Evolutionary conservation across 64 coral and sea anemone species (phyloP), one percentile per base, ranked within the genome.

Genomic region (Astreopora myriophthalma): DNA sequence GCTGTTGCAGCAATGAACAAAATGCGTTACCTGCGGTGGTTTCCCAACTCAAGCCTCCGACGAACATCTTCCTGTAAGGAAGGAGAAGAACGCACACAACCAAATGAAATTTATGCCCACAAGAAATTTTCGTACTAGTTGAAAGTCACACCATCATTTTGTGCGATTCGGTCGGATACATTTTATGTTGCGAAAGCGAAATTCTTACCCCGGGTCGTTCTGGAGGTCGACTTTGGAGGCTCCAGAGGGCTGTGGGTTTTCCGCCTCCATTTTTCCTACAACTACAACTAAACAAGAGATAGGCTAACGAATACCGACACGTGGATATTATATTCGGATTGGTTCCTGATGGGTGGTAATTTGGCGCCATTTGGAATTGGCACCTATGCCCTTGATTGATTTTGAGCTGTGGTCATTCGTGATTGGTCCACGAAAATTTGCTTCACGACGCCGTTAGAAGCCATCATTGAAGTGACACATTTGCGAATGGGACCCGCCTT

Each of bases 301-400:
- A 85, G 87, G 79, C 87, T 73, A 89, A 94, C 95, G 86, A 96
- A 93, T 93, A 69, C 91, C 85, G 95, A 97, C 95, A 97, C 95
- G 95, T 97, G 95, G 91, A 97, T 97, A 90, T 97, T 89, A 79
- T 89, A 85, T 79, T 93, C 95, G 87, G 95, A 97, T 97, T 97
- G 95, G 95, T 97, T 90, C 91, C 51, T 86, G 87, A 79, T 94
- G 91, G 85, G 92, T 93, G 95, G 95, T 97, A 94, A 93, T 97
- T 97, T 97, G 95, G 95, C 95, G 95, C 95, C 95, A 97, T 97
- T 97, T 97, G 92, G 86, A 97, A 94, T 49, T 89, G 92, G 95
- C 95, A 94, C 91, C 95, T 91, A 87, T 94, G 95, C 95, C 80
- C 71, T 80, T 75, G 88, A 94, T 90, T 89, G 87, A 97, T 95